Evolutionary conservation across 2,797 vertebrate species (phyloP), one percentile per base, ranked within the genome.

Genomic region (Acestrorhynchus altus): DNA sequence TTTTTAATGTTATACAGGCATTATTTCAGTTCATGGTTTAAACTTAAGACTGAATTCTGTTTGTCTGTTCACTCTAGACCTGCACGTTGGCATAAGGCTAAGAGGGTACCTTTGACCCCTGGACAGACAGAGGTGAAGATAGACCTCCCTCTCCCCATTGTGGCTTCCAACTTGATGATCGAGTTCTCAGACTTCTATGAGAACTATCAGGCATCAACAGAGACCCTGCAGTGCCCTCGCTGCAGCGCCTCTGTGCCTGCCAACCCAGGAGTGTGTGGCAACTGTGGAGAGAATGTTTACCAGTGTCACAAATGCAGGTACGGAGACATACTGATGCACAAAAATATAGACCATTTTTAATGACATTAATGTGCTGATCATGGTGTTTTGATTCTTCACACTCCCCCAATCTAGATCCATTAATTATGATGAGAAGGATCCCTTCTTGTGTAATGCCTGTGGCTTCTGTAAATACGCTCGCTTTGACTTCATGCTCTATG

Each of bases 61-160:
- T 54, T 26, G 5, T 31, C 4, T 60, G 35, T 7, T 26, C 9
- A 15, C 1, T 66, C 7, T 79, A 99, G 98, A 87, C 98, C 98
- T 0, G 98, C 98, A 39, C 97, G 97, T 56, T 99, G 98, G 98
- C 98, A 99, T 90, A 98, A 99, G 90, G 98, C 98, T 75, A 99
- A 99, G 90, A 99, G 98, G 79, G 97, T 98, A 31, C 98, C 97
- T 86, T 90, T 99, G 85, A 99, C 96, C 0, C 97, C 98, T 0
- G 98, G 98, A 47, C 98, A 99, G 88, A 99, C 98, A 0, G 98
- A 99, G 87, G 98, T 98, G 84, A 99, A 99, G 93, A 98, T 99
- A 0, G 98, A 99, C 83, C 92, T 99, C 35, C 98, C 98, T 0
- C 84, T 99, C 80, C 98, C 98, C 76, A 99, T 99, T 0, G 97